Evolutionary conservation across 2,888 invertebrate genomes (phyloP).

Genomic region (Drosophila mulleri): DNA sequence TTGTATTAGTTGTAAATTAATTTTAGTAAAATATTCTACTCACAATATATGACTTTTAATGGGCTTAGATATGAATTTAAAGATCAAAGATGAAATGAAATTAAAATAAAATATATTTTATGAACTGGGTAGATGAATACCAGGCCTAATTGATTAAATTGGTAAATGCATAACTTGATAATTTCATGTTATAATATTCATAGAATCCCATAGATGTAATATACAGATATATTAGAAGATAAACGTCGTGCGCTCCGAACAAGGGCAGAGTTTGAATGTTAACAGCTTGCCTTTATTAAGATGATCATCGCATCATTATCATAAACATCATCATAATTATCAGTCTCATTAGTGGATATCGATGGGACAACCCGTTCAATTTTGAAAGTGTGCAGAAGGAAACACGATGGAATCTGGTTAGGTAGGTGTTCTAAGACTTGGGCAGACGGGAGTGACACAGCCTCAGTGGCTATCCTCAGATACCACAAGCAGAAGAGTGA

Average conservation of each 20-base stretch:
- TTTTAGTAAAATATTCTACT: slow-evolving; percentile 32
- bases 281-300: no score
- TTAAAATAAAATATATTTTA: no score
- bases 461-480: neutral
- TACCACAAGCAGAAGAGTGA: no score
- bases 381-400: neutral
- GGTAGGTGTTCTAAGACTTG: no score
- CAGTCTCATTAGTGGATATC: neutral
- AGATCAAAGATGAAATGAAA: neutral
- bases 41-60: neutral
- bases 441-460: neutral
- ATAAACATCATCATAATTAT: no score
- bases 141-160: neutral
- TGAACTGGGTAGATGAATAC: neutral
- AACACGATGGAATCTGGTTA: neutral
- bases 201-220: no score
- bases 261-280: no score
- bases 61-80: neutral
- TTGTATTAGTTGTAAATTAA: slow-evolving; percentile 29
- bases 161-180: neutral
- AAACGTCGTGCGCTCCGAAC: no score
- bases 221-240: no score
- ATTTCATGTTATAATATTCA: no score
- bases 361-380: neutral
- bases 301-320: no score